A percentile compares a stretch with the other conserved stretches of the same genome.
phyloP scores from a whole-genome alignment of 2,113 vertebrate genomes.

The Vulpes lagopus region DNA sequence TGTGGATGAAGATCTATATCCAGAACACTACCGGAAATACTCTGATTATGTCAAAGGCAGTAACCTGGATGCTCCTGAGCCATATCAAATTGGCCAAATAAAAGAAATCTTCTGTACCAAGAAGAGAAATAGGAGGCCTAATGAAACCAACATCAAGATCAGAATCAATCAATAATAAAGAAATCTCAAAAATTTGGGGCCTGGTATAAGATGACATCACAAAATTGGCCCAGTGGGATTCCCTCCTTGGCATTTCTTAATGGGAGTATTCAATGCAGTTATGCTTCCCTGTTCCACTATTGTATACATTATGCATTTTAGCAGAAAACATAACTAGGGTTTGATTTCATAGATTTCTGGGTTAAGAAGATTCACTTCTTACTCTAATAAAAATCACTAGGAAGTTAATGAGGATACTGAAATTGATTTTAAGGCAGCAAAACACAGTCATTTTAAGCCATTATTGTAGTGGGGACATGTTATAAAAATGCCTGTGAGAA shows the following conservation, averaged over 20 bases:
- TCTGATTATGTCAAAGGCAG: slow-evolving; percentile 99
- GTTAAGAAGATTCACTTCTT: no score
- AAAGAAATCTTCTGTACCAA: slow-evolving; percentile 94
- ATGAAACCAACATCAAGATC: slow-evolving; percentile 92
- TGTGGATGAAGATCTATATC: slow-evolving; percentile 95
- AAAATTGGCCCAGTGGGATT: background rate
- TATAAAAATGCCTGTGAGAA: background rate
- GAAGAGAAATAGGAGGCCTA: slow-evolving; percentile 91
- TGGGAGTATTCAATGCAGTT: background rate
- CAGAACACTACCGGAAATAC: slow-evolving; percentile 96
- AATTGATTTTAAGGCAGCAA: background rate
- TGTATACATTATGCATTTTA: background rate
- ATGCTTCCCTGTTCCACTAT: background rate
- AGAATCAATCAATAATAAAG: background rate
- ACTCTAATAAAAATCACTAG: background rate
- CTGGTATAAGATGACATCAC: background rate
- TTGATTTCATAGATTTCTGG: background rate
- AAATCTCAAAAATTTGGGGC: background rate
- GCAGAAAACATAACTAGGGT: fast-evolving
- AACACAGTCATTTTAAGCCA: background rate
- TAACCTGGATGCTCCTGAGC: slow-evolving; percentile 95
- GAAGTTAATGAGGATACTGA: background rate
- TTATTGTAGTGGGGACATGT: background rate
- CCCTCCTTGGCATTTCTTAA: background rate
- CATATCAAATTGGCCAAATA: slow-evolving; percentile 94